Percentiles rank a stretch among this genome's conserved stretches.
Conservation (phyloP, 1,140 invertebrate species). For the Drosophila lacteicornis region DNA sequence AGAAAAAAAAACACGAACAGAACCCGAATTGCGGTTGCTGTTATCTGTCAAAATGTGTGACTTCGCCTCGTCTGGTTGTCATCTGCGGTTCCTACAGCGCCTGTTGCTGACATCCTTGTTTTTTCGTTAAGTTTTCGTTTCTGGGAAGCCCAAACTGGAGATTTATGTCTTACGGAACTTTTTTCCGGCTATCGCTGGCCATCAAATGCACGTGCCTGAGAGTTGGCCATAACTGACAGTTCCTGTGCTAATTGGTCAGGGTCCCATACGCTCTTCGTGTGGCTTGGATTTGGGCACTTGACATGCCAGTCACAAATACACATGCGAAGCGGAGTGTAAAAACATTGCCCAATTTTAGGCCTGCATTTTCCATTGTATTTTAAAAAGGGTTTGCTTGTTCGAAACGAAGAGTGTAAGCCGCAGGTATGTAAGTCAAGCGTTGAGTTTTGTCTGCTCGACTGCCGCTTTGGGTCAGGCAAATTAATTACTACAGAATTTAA, state of each 20-base stretch:
- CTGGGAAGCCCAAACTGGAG: slow-evolving; percentile 37
- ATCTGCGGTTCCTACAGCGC: slow-evolving; percentile 47
- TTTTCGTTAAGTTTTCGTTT: not conserved
- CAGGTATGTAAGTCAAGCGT: slow-evolving; percentile 31
- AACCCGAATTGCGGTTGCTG: slow-evolving; percentile 18
- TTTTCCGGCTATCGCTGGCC: slow-evolving; percentile 54
- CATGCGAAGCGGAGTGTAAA: slow-evolving; percentile 8
- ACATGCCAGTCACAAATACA: slow-evolving; percentile 61
- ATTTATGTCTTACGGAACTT: slow-evolving; percentile 66
- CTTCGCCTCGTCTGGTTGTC: slow-evolving; percentile 23
- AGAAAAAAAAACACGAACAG: not conserved
- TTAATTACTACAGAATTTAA: slow-evolving; percentile 56
- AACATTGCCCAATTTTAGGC: slow-evolving; percentile 37
- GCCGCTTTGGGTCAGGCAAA: slow-evolving; percentile 25
- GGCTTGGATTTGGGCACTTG: slow-evolving; percentile 41
- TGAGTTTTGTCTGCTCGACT: slow-evolving; percentile 41
- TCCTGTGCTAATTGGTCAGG: slow-evolving; percentile 61
- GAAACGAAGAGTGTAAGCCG: slow-evolving; percentile 24
- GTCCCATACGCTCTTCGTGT: not conserved
- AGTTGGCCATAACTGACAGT: slow-evolving; percentile 59
- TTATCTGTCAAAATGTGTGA: slow-evolving; percentile 47
- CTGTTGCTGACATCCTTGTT: slow-evolving; percentile 68
- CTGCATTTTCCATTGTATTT: slow-evolving; percentile 35
- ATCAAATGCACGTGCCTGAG: slow-evolving; percentile 72
- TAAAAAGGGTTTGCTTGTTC: slow-evolving; percentile 56